These are phyloP conservation scores for Geodia barretti DNA, from an alignment of 37 sponge, comb jelly and placozoan species.

Conservation along the genomic window DNA sequence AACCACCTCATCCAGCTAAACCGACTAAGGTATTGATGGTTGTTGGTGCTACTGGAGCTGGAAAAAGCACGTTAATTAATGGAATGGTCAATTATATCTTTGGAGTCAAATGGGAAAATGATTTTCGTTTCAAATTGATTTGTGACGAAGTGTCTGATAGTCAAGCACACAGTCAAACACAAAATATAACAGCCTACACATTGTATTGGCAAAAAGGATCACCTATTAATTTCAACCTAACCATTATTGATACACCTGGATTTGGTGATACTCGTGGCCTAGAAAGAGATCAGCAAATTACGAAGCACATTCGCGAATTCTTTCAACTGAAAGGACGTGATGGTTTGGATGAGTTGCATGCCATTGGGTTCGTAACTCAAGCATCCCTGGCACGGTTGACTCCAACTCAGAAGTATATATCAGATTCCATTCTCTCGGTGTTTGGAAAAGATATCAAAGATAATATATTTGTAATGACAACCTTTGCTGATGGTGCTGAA, in stretches of 20 bases:
- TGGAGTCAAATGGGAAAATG: slow-evolving; percentile 73
- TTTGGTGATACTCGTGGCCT: slow-evolving; percentile 78
- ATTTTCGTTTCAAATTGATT: slow-evolving; percentile 72
- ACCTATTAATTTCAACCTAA: slow-evolving; percentile 34
- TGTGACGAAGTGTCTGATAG: background rate
- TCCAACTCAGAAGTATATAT: slow-evolving; percentile 62
- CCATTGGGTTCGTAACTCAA: slow-evolving; percentile 69
- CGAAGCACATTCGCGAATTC: slow-evolving; percentile 45
- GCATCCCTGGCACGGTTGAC: slow-evolving; percentile 64
- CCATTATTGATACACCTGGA: slow-evolving; percentile 80
- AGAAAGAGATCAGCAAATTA: slow-evolving; percentile 40
- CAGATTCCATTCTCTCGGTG: slow-evolving; percentile 61
- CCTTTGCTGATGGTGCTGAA: slow-evolving; percentile 73
- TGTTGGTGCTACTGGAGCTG: slow-evolving; percentile 82
- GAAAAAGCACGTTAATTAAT: slow-evolving; percentile 82
- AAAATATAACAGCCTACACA: slow-evolving; percentile 72
- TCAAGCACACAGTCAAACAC: slow-evolving; percentile 61
- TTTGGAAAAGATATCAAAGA: slow-evolving; percentile 57
- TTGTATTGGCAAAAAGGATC: slow-evolving; percentile 27
- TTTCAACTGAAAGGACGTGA: slow-evolving; percentile 20
- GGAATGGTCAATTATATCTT: slow-evolving; percentile 68
- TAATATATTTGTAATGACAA: slow-evolving; percentile 76
- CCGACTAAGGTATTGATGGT: slow-evolving; percentile 78
- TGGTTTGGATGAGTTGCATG: slow-evolving; percentile 58
- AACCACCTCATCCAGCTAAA: too few relatives aligned